Percentiles rank a stretch among this genome's conserved stretches.
These are phyloP conservation scores for Cyrtodaria siliqua DNA, from an alignment of 2,888 invertebrate genomes.

Conservation along the genomic window DNA sequence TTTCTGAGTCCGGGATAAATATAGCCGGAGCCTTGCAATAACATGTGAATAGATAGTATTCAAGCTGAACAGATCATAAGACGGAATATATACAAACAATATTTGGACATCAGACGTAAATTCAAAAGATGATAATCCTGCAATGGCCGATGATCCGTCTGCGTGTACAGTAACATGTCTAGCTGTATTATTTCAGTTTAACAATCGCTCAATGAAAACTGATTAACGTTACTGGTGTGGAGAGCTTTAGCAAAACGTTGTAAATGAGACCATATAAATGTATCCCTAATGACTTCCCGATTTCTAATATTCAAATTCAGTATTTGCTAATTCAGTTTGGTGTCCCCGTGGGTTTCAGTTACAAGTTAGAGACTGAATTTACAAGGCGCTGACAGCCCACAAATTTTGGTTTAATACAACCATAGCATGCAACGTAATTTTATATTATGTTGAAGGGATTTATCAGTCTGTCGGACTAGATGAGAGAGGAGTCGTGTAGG, in stretches of 20 bases:
- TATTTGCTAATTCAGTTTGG: conserved; percentile 39
- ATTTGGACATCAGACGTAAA: too few species aligned
- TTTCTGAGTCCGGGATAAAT: too few species aligned
- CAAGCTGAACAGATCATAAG: too few species aligned
- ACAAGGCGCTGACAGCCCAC: conserved; percentile 19
- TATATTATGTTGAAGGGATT: not conserved
- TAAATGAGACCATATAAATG: conserved; percentile 52
- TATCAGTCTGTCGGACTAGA: conserved; percentile 6
- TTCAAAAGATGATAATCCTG: too few species aligned
- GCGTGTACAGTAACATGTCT: too few species aligned
- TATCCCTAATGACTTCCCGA: conserved; percentile 48
- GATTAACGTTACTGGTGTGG: conserved; percentile 18
- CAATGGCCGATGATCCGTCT: too few species aligned
- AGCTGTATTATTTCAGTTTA: not conserved
- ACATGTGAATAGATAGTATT: too few species aligned
- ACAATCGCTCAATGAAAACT: not conserved
- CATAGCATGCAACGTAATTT: too few species aligned
- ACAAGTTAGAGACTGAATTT: conserved; percentile 4
- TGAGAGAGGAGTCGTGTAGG: too few species aligned
- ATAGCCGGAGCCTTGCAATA: too few species aligned
- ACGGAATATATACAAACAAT: too few species aligned
- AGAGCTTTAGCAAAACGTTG: conserved; percentile 15
- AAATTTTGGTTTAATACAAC: too few species aligned
- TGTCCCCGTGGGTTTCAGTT: conserved; percentile 17
- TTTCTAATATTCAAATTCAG: conserved; percentile 57